Evolutionary conservation across 2,888 invertebrate genomes (phyloP), one percentile per base, ranked within the genome.

Genomic region (Drepanosiphum platanoidis): DNA sequence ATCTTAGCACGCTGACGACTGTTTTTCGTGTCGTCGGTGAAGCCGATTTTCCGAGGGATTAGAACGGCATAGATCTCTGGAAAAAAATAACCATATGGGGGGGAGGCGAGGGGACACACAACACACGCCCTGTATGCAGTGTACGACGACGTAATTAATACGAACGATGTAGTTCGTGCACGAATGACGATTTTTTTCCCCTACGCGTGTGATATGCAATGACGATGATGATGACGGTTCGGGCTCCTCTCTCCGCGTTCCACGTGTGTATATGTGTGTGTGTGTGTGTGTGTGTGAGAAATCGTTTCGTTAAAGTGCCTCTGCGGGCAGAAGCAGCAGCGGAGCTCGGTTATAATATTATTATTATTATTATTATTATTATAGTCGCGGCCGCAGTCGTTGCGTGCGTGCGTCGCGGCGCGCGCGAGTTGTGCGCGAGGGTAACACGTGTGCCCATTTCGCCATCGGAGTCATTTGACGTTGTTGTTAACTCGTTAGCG

Each of bases 371-470:
- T n/a, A n/a, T n/a, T n/a, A n/a, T n/a, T n/a, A n/a, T n/a, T n/a
- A 39, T 30, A 52, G 78, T 78, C 39, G 70, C 80, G 52, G 71
- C n/a, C n/a, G 39, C 81, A 46, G 80, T 32, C 68, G 79, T 7
- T 13, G 75, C 32, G 34, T 30, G 46, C 27, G 61, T 8, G 27
- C 64, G 34, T 22, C n/a, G n/a, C n/a, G n/a, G n/a, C n/a, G 79
- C 70, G 80, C 36, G 42, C 71, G 71, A 71, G 71, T 72, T 72
- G 71, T 72, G 70, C 46, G 72, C 64, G 82, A 82, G 82, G 82
- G 82, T 82, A 82, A 82, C 82, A 82, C 68, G 77, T 84, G 84
- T 84, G 84, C 84, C 84, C 84, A 77, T 84, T 84, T 84, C 84
- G 84, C 84, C 84, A 84, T 84, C 77, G 66, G 84, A 84, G 77